A percentile compares a stretch with the other conserved stretches of the same genome.
These are phyloP conservation scores for Sarcophaga carnaria DNA, from an alignment of 2,888 invertebrate species.

Conservation along the genomic window DNA sequence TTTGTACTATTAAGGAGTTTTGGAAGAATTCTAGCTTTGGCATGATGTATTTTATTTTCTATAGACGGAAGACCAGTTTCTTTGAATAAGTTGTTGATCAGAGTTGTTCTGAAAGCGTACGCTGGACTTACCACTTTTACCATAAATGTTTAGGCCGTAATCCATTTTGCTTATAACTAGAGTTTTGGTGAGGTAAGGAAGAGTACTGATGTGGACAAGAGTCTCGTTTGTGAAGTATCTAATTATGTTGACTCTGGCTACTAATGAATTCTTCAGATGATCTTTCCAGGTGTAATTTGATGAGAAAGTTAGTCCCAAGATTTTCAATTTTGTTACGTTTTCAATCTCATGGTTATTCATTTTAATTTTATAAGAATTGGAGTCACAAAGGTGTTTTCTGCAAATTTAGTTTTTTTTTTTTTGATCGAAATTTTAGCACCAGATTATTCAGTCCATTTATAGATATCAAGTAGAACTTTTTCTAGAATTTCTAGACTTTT, in stretches of 20 bases:
- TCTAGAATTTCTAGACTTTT: neutral
- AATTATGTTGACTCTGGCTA: neutral
- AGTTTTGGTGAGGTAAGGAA: neutral
- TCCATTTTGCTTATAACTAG: too few relatives aligned
- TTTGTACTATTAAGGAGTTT: too few relatives aligned
- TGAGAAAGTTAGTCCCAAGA: neutral
- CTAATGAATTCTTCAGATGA: constrained; percentile 6
- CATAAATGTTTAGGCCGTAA: too few relatives aligned
- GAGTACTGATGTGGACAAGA: neutral
- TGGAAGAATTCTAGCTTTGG: too few relatives aligned
- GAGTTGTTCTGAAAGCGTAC: too few relatives aligned
- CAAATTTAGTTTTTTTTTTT: constrained; percentile 6
- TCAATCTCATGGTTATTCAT: neutral
- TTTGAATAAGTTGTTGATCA: too few relatives aligned
- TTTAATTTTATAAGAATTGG: neutral
- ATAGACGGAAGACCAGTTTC: too few relatives aligned
- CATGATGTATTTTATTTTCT: too few relatives aligned
- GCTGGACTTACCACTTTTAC: too few relatives aligned
- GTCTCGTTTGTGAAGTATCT: neutral
- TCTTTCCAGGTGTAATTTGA: constrained; percentile 13
- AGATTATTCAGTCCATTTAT: neutral
- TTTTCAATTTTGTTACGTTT: neutral
- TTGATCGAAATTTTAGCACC: constrained; percentile 22
- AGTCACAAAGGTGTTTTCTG: neutral
- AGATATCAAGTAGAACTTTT: neutral